Evolutionary conservation across 2,888 invertebrate genomes (phyloP).

Genomic region (Polydrusus tereticollis): DNA sequence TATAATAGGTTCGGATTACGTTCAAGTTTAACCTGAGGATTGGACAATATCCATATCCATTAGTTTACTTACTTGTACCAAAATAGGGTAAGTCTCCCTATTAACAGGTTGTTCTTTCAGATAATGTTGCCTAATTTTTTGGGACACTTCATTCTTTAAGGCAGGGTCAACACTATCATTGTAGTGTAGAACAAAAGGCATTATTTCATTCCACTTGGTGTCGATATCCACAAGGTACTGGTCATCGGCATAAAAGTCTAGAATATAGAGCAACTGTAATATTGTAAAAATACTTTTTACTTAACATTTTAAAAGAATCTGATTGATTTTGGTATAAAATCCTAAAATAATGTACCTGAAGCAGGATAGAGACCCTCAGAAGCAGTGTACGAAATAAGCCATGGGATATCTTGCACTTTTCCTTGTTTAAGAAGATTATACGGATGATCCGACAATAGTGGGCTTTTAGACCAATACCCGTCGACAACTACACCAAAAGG

Average conservation of each 20-base stretch:
- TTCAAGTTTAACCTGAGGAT: too few relatives aligned
- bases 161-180: constrained; percentile 60
- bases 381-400: constrained; percentile 76
- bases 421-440: constrained; percentile 73
- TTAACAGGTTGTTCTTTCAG: constrained; percentile 58
- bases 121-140: constrained; percentile 62
- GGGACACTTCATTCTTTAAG: constrained; percentile 54
- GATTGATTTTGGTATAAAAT: too few relatives aligned
- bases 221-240: constrained; percentile 59
- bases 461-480: constrained; percentile 67
- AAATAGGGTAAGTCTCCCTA: constrained; percentile 54
- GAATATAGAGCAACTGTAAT: too few relatives aligned
- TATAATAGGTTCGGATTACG: too few relatives aligned
- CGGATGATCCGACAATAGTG: constrained; percentile 78
- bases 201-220: constrained; percentile 61
- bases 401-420: constrained; percentile 74
- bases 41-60: too few relatives aligned
- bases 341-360: constrained; percentile 74
- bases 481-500: constrained; percentile 83
- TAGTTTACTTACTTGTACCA: constrained; percentile 52
- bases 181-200: constrained; percentile 65
- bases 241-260: constrained; percentile 61
- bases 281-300: too few relatives aligned
- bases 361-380: constrained; percentile 83
- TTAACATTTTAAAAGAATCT: too few relatives aligned